A percentile compares a stretch with the other conserved stretches of the same genome.
Evolutionary conservation across 2,888 invertebrate genomes (phyloP).

Genomic region (Achlya flavicornis): DNA sequence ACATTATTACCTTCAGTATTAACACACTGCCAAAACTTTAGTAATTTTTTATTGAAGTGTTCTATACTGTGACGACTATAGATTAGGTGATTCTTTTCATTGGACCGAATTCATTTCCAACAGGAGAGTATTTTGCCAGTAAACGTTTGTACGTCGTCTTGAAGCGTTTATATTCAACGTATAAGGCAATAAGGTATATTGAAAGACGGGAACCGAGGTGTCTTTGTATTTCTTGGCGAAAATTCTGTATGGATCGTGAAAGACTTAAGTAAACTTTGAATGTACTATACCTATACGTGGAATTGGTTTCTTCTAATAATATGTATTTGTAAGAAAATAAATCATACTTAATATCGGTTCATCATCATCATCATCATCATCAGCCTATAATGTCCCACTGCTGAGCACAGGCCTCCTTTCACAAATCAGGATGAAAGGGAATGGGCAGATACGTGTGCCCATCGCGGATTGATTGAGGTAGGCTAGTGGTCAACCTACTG

Average conservation of each 20-base stretch:
- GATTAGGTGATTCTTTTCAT: background rate
- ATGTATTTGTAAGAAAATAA: no score
- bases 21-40: background rate
- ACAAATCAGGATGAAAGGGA: no score
- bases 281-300: background rate
- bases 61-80: background rate
- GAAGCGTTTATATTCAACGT: constrained; percentile 1
- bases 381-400: no score
- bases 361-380: no score
- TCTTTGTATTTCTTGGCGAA: background rate
- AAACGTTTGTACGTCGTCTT: background rate
- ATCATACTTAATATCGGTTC: no score
- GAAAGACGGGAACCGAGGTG: background rate
- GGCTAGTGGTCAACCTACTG: no score
- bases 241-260: background rate
- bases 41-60: background rate
- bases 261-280: background rate
- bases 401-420: no score
- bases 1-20: background rate
- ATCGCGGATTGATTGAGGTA: no score
- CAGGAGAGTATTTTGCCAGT: background rate
- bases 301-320: background rate
- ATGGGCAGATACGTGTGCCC: no score
- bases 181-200: background rate
- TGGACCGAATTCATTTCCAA: background rate